These are phyloP conservation scores for Forbesichthys agassizii DNA, from an alignment of 2,113 vertebrate genomes.

Conservation along the genomic window DNA sequence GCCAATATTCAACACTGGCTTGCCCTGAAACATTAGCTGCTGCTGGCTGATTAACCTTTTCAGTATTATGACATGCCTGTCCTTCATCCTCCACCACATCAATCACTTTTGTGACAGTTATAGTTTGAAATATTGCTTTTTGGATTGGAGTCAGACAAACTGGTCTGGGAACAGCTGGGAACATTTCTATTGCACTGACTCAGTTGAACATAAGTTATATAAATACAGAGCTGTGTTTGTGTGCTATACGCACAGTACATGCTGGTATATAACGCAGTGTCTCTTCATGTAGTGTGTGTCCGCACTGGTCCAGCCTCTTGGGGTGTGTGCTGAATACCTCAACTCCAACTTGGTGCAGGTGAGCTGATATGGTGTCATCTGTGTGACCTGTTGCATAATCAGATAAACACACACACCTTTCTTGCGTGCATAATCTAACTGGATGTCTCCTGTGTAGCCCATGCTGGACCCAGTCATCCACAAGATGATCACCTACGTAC, in stretches of 20 bases:
- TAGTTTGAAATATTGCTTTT: too few species aligned
- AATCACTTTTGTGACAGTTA: too few species aligned
- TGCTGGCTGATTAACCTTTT: too few species aligned
- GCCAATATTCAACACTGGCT: too few species aligned
- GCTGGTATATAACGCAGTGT: slow-evolving; percentile 10
- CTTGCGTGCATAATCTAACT: background rate
- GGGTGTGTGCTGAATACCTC: slow-evolving; percentile 95
- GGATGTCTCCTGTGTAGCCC: slow-evolving; percentile 77
- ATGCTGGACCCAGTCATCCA: slow-evolving; percentile 98
- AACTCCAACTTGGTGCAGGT: slow-evolving; percentile 96
- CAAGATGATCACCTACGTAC: slow-evolving; percentile 96
- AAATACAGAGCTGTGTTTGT: background rate
- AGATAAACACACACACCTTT: background rate
- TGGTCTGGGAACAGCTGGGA: too few species aligned
- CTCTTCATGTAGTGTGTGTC: slow-evolving; percentile 85
- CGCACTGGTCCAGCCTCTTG: slow-evolving; percentile 92
- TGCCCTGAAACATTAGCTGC: too few species aligned
- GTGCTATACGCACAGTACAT: background rate
- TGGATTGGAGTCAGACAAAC: too few species aligned
- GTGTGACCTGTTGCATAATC: background rate
- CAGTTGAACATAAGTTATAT: too few species aligned
- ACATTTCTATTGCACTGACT: too few species aligned
- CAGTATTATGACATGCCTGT: too few species aligned
- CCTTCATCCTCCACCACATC: too few species aligned
- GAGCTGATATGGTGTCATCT: slow-evolving; percentile 35